These are phyloP conservation scores for Syngnathus typhle DNA, from an alignment of 2,113 vertebrate species.

Conservation along the genomic window DNA sequence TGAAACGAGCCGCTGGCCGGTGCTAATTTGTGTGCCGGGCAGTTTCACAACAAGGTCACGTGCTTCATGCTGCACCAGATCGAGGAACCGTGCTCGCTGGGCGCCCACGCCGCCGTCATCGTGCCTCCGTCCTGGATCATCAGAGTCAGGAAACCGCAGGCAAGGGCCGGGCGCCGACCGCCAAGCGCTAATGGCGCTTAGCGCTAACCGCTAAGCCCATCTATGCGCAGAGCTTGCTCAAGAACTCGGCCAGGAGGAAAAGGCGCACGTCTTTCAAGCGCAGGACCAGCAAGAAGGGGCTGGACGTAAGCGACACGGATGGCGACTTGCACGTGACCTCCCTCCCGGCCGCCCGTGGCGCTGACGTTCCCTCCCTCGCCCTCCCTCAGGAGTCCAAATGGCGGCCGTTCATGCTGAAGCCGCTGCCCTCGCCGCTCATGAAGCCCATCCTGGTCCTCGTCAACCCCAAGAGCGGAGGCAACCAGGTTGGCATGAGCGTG, in stretches of 20 bases:
- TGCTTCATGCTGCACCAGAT: constrained; percentile 99
- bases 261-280: constrained; percentile 97
- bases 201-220: constrained; percentile 32
- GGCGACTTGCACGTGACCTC: too few relatives aligned
- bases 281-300: constrained; percentile 92
- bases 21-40: constrained; percentile 1
- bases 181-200: constrained; percentile 6
- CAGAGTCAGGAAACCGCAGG: constrained; percentile 98
- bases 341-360: too few relatives aligned
- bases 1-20: neutral
- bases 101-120: constrained; percentile 92
- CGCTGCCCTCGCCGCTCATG: constrained; percentile 92
- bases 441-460: constrained; percentile 97
- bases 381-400: constrained; percentile 88
- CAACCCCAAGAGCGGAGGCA: constrained; percentile 96
- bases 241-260: constrained; percentile 91
- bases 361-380: neutral
- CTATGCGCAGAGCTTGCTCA: constrained; percentile 73
- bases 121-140: constrained; percentile 98
- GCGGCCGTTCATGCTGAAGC: constrained; percentile 94
- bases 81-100: constrained; percentile 92
- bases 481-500: constrained; percentile 77
- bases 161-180: constrained; percentile 49
- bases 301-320: constrained; percentile 76
- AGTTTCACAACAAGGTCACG: constrained; percentile 99